These are phyloP conservation scores for Germaria angustata DNA, from an alignment of 2,888 invertebrate genomes.

Conservation along the genomic window DNA sequence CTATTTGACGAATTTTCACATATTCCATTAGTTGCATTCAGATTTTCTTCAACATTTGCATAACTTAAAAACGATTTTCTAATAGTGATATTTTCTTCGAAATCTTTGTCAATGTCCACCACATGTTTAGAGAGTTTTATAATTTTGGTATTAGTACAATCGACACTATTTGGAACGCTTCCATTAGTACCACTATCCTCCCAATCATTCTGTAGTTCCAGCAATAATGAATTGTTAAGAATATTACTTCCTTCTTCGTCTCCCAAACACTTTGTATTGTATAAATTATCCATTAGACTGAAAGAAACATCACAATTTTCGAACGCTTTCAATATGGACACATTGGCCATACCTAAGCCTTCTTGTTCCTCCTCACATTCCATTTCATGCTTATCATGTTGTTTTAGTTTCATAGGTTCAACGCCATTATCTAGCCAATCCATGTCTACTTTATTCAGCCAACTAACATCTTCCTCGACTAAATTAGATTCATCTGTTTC, in stretches of 20 bases:
- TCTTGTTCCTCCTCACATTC: neutral
- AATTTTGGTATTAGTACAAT: neutral
- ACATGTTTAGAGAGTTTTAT: neutral
- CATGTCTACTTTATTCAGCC: constrained; percentile 21
- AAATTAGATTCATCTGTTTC: constrained; percentile 18
- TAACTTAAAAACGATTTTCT: neutral
- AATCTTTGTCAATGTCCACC: neutral
- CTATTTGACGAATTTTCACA: neutral
- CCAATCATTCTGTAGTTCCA: constrained; percentile 6
- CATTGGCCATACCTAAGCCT: constrained; percentile 9
- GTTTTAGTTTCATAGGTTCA: neutral
- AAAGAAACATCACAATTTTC: constrained; percentile 54
- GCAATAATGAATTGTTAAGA: neutral
- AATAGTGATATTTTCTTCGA: neutral
- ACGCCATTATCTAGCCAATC: constrained; percentile 8
- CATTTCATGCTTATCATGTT: neutral
- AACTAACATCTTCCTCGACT: constrained; percentile 20
- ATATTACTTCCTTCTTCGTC: neutral
- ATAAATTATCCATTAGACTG: constrained; percentile 29
- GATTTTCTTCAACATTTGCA: neutral
- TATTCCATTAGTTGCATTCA: neutral
- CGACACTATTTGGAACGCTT: neutral
- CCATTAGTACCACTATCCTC: neutral
- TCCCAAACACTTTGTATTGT: constrained; percentile 6
- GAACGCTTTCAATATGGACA: constrained; percentile 41